Base-by-base conservation (phyloP, 2,113 vertebrate genomes). In the Crotalus horridus region DNA sequence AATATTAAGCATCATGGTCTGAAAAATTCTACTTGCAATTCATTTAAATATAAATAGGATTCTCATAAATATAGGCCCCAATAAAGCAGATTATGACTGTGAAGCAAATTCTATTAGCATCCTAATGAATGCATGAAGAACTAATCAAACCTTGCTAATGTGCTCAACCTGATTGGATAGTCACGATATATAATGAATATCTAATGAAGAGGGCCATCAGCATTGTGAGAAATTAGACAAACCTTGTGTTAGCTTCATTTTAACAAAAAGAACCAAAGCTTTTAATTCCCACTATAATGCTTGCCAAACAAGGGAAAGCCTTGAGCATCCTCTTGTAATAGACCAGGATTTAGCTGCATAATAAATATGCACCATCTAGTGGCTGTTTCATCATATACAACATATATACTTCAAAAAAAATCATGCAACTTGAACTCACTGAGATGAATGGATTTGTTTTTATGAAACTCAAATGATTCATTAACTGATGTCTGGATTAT, bases 331-430 rank as follows among this genome's bases (percentile, higher is more conserved):
- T 46, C 86, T 56, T 0, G 0, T 9, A 13, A 90, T 3, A 0
- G 0, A 20, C 4, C 24, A 74, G 11, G 26, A 93, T 43, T 15
- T 56, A 92, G 24, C 94, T 96, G 91, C 90, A 87, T 94, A 92
- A 94, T 94, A 96, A 96, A 94, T 96, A 96, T 56, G 95, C 92
- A 92, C 97, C 97, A 97, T 93, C 97, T 97, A 91, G 95, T 96
- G 96, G 97, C 81, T 43, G 58, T 1, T 89, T 11, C 17, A 2
- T 11, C 39, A n/a, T 88, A 15, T 6, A 33, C 23, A 91, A 7
- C 33, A 29, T 13, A 56, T 87, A 48, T 74, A 29, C 23, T 69
- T 64, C 13, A 55, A 33, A 21, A 69, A 59, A 89, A 89, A 81
- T 39, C 48, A 87, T 53, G 1, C 29, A 48, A 53, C 85, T 24